These are phyloP conservation scores for Aplocera efformata DNA, from an alignment of 2,888 invertebrate species.

Conservation along the genomic window DNA sequence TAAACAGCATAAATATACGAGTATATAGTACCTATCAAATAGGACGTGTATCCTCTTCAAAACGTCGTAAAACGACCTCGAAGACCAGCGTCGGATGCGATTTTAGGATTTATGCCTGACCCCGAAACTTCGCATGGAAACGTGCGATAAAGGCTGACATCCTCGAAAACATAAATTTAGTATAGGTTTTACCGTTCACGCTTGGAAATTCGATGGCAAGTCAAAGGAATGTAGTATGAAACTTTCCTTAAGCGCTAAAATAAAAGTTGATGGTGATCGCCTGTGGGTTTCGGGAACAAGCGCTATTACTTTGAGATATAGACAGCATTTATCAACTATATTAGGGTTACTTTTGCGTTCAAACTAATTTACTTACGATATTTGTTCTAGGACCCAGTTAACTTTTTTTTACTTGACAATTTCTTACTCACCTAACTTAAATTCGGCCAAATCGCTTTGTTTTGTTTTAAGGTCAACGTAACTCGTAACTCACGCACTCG, in stretches of 20 bases:
- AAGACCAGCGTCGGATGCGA: constrained; percentile 40
- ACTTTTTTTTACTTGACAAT: no score
- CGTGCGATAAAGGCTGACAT: constrained; percentile 44
- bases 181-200: constrained; percentile 30
- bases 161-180: constrained; percentile 42
- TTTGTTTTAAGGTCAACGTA: no score
- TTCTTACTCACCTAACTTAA: no score
- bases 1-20: constrained; percentile 30
- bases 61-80: constrained; percentile 45
- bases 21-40: constrained; percentile 26
- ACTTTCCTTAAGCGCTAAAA: constrained; percentile 21
- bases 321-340: background rate
- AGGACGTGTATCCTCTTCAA: constrained; percentile 38
- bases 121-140: constrained; percentile 46
- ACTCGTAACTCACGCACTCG: no score
- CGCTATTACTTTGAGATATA: constrained; percentile 16
- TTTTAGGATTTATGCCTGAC: constrained; percentile 49
- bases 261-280: constrained; percentile 25
- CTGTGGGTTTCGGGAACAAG: constrained; percentile 17
- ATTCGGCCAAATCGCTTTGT: no score
- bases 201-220: constrained; percentile 19
- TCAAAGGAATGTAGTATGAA: constrained; percentile 22
- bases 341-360: no score
- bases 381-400: no score
- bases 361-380: no score